Evolutionary conservation across 2,888 invertebrate species (phyloP), one percentile per base, ranked within the genome.

Genomic region (Habrosyne pyritoides): DNA sequence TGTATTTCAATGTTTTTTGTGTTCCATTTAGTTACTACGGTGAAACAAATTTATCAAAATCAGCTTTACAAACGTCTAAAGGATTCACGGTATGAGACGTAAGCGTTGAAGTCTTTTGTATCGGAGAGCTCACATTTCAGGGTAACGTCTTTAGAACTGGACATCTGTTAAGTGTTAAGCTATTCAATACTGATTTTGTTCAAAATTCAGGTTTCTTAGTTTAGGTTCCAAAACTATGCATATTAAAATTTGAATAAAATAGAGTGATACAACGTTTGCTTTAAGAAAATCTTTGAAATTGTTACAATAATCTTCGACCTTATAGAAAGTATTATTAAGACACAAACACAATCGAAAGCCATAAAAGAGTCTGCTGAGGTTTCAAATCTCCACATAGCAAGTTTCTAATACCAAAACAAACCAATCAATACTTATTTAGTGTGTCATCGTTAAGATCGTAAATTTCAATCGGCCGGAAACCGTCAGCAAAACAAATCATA

Each of bases 21-120:
- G n/a, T n/a, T n/a, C n/a, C n/a, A n/a, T n/a, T n/a, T n/a, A n/a
- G n/a, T n/a, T n/a, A n/a, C n/a, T n/a, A n/a, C n/a, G n/a, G n/a
- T n/a, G n/a, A n/a, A n/a, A n/a, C n/a, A n/a, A n/a, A n/a, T n/a
- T n/a, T n/a, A n/a, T n/a, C n/a, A n/a, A n/a, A n/a, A n/a, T n/a
- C n/a, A n/a, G n/a, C n/a, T n/a, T n/a, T n/a, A n/a, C n/a, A n/a
- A n/a, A n/a, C n/a, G n/a, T n/a, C n/a, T n/a, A n/a, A n/a, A n/a
- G n/a, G n/a, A n/a, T n/a, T 8, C 42, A 42, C 42, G 42, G 7
- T 6, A 59, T 26, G 53, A 52, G 30, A 33, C 28, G 54, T 56
- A 56, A 60, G 67, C 80, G 77, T 83, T 82, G 77, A 80, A 74
- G 71, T 81, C 81, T 80, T 76, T 75, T 76, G 69, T 73, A 79